A percentile compares a stretch with the other conserved stretches of the same genome.
Conservation (phyloP, 2,113 vertebrate species). For the Orthonyx spaldingii region DNA sequence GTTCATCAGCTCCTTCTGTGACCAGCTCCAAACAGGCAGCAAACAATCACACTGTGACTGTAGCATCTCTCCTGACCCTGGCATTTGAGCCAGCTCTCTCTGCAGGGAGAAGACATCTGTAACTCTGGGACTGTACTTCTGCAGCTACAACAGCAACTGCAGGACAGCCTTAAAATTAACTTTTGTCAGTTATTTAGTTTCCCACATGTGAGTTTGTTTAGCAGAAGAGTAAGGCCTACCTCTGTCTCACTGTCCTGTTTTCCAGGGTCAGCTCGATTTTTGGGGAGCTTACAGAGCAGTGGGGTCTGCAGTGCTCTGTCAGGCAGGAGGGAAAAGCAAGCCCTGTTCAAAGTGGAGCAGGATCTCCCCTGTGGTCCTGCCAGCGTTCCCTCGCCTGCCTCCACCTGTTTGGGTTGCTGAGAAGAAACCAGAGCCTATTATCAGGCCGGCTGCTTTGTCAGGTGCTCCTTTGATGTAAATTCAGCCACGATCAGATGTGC, state of each 20-base stretch:
- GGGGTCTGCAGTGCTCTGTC: not conserved
- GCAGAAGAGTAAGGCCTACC: not conserved
- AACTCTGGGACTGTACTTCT: not conserved
- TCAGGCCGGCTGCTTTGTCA: constrained; percentile 15
- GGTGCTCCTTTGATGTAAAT: constrained; percentile 30
- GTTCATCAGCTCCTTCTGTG: not conserved
- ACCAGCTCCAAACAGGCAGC: not conserved
- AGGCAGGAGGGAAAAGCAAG: not conserved
- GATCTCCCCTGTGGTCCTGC: not conserved
- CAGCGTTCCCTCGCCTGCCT: not conserved
- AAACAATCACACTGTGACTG: not conserved
- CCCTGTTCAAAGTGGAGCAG: not conserved
- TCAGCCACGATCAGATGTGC: not conserved
- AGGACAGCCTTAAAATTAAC: not conserved
- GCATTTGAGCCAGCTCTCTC: not conserved
- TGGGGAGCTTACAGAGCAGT: not conserved
- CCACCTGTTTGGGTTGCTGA: not conserved
- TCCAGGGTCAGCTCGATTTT: not conserved
- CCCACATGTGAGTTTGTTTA: rapidly evolving
- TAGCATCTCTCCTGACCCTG: not conserved
- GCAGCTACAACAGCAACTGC: not conserved
- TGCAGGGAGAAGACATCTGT: not conserved
- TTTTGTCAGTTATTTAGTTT: not conserved
- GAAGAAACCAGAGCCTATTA: constrained; percentile 20
- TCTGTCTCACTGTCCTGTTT: not conserved